phyloP scores from a whole-genome alignment of 1,140 invertebrate species.

The Liolophura sinensis region DNA sequence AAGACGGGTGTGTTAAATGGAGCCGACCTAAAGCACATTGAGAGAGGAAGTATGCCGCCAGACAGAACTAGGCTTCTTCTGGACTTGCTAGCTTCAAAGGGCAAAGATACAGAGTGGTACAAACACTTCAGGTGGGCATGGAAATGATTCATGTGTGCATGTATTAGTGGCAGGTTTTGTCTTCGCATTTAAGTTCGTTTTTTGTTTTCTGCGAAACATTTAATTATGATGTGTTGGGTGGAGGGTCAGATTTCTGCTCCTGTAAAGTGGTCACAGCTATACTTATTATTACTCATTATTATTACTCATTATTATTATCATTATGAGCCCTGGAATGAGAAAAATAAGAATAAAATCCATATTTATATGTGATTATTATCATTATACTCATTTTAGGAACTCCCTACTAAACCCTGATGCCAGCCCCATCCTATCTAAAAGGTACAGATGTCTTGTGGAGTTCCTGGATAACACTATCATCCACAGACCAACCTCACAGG shows the following conservation, averaged over 20 bases:
- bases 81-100: constrained; percentile 47
- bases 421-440: constrained; percentile 32
- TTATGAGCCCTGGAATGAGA: too few relatives aligned
- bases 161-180: too few relatives aligned
- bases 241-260: too few relatives aligned
- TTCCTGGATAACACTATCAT: constrained; percentile 56
- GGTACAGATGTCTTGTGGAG: constrained; percentile 48
- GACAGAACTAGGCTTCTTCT: constrained; percentile 48
- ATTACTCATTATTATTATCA: too few relatives aligned
- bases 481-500: constrained; percentile 35
- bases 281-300: too few relatives aligned
- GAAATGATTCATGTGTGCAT: too few relatives aligned
- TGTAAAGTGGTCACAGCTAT: too few relatives aligned
- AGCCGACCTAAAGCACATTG: constrained; percentile 40
- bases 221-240: too few relatives aligned
- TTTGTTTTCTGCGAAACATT: too few relatives aligned
- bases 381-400: constrained; percentile 29
- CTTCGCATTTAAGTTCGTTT: too few relatives aligned
- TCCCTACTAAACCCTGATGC: constrained; percentile 39
- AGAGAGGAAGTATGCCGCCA: constrained; percentile 33
- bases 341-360: constrained; percentile 7
- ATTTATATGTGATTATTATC: not conserved
- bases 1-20: constrained; percentile 33
- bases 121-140: constrained; percentile 19
- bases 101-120: constrained; percentile 46